These are phyloP conservation scores for Drosophila repletoides DNA, from an alignment of 1,140 invertebrate genomes.

Conservation along the genomic window DNA sequence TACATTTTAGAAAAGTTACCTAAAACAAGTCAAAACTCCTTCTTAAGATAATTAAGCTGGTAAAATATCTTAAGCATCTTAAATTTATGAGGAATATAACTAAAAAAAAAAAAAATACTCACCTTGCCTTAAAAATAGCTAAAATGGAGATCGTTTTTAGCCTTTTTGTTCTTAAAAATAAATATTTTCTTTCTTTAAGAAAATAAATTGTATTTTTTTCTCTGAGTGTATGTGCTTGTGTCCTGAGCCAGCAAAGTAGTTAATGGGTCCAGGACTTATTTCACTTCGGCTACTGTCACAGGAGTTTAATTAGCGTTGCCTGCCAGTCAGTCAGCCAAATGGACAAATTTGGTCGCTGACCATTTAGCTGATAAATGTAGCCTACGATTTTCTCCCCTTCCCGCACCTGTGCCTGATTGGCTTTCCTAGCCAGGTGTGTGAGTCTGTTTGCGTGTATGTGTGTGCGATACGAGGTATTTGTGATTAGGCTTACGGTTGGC, in stretches of 20 bases:
- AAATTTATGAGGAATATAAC: too few relatives aligned
- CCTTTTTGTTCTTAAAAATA: too few relatives aligned
- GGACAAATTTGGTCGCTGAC: conserved; percentile 65
- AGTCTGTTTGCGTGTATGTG: background rate
- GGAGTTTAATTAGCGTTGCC: conserved; percentile 74
- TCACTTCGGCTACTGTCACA: conserved; percentile 51
- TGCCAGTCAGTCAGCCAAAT: conserved; percentile 65
- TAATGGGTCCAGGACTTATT: conserved; percentile 65
- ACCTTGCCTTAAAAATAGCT: too few relatives aligned
- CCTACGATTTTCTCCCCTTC: background rate
- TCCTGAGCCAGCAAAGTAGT: conserved; percentile 66
- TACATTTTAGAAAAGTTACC: too few relatives aligned
- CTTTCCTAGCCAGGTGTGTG: conserved; percentile 24
- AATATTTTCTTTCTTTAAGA: too few relatives aligned
- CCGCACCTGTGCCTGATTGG: conserved; percentile 14
- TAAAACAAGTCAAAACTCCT: background rate
- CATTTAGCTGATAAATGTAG: conserved; percentile 54
- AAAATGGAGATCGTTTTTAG: too few relatives aligned
- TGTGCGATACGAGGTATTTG: conserved; percentile 17
- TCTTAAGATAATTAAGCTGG: too few relatives aligned
- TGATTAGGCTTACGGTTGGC: conserved; percentile 38
- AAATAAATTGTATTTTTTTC: too few relatives aligned
- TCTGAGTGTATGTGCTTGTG: too few relatives aligned
- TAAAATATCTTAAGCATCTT: too few relatives aligned
- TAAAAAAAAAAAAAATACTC: too few relatives aligned